Conservation (phyloP, 2,113 vertebrate species). For the Onychorhynchus coronatus region DNA sequence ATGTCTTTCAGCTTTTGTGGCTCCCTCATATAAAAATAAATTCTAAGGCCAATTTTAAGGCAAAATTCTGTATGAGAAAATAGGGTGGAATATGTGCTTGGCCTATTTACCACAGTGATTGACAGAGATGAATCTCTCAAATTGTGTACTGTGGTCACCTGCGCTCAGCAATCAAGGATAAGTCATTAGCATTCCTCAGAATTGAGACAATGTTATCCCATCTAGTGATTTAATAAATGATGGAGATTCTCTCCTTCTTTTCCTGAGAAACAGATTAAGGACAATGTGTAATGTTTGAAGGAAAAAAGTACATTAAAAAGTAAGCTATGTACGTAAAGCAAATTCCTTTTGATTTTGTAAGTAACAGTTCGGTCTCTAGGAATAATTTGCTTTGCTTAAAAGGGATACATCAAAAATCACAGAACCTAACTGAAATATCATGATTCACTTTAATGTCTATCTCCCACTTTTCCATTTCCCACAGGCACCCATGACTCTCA, state of each 20-base stretch:
- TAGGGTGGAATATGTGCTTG: neutral
- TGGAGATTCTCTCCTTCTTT: neutral
- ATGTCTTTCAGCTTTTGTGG: neutral
- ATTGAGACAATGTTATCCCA: neutral
- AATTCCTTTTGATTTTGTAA: neutral
- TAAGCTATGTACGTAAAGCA: neutral
- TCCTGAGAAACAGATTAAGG: neutral
- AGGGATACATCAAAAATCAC: neutral
- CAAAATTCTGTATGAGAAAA: constrained; percentile 2
- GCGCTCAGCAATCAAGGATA: neutral
- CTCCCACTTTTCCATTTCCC: neutral
- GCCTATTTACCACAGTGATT: constrained; percentile 49
- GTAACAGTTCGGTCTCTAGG: neutral
- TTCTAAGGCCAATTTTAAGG: neutral
- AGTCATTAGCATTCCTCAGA: neutral
- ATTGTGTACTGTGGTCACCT: constrained; percentile 39
- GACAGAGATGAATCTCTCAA: constrained; percentile 60
- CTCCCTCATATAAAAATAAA: constrained; percentile 22
- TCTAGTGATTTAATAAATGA: neutral
- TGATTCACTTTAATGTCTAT: neutral
- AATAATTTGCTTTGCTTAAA: neutral
- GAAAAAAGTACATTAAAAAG: neutral
- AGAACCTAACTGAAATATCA: neutral
- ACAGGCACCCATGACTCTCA: neutral
- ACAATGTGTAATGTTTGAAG: neutral